A percentile compares a stretch with the other conserved stretches of the same genome.
phyloP scores from a whole-genome alignment of 2,113 vertebrate species.

The Scolopax mira region DNA sequence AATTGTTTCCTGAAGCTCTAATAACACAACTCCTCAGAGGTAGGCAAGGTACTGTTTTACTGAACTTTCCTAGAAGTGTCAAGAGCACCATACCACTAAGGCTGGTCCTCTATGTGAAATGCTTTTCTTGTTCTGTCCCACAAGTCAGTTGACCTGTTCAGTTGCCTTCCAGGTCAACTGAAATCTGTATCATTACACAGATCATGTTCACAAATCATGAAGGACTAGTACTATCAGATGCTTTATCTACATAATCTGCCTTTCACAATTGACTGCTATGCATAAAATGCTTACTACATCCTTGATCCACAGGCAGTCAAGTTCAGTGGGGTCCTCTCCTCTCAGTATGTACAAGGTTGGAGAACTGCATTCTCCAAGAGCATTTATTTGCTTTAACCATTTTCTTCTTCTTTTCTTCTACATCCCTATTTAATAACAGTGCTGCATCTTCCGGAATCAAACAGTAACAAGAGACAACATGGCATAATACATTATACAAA shows the following conservation, averaged over 20 bases:
- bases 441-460: background rate
- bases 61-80: background rate
- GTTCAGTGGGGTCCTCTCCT: background rate
- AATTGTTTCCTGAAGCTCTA: background rate
- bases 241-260: background rate
- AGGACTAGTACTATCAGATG: background rate
- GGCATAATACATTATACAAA: background rate
- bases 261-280: background rate
- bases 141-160: too few species aligned
- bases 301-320: background rate
- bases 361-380: background rate
- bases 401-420: background rate
- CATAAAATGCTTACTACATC: background rate
- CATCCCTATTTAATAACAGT: background rate
- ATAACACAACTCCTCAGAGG: background rate
- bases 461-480: background rate
- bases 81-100: background rate
- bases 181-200: background rate
- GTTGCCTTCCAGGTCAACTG: background rate
- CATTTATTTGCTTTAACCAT: background rate
- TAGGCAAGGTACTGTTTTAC: background rate
- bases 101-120: background rate
- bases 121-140: background rate
- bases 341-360: rapidly evolving
- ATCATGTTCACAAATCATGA: background rate